Percentiles rank a stretch among this genome's conserved stretches.
Conservation (phyloP, 2,797 vertebrate genomes). For the Limosa lapponica region DNA sequence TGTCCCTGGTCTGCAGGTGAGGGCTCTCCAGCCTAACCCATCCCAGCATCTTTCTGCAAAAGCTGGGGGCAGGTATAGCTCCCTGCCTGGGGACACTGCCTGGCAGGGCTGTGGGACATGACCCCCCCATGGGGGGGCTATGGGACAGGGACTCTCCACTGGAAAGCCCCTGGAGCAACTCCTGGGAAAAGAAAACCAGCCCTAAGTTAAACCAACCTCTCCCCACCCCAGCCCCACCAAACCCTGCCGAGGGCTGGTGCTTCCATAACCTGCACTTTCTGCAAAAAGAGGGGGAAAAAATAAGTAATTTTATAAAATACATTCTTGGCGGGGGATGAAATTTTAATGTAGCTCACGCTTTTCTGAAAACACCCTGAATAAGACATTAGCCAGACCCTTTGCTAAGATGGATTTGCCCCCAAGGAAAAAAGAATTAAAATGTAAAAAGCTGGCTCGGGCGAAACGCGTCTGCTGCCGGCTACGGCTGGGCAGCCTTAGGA, state of each 20-base stretch:
- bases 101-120: fast-evolving
- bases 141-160: not conserved
- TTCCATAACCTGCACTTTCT: not conserved
- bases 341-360: not conserved
- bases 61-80: not conserved
- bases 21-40: not conserved
- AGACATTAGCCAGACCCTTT: not conserved
- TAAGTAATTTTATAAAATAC: not conserved
- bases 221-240: not conserved
- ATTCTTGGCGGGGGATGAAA: not conserved
- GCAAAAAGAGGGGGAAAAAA: not conserved
- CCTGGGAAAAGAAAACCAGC: not conserved
- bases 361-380: constrained; percentile 44
- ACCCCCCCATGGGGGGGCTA: fast-evolving
- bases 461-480: not conserved
- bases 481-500: not conserved
- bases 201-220: not conserved
- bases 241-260: fast-evolving
- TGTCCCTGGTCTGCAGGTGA: not conserved
- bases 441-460: not conserved
- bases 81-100: not conserved
- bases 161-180: not conserved
- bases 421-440: constrained; percentile 1
- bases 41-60: not conserved
- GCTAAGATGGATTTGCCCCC: not conserved